Base-by-base conservation (phyloP, 2,113 vertebrate species). In the Rhea americana region DNA sequence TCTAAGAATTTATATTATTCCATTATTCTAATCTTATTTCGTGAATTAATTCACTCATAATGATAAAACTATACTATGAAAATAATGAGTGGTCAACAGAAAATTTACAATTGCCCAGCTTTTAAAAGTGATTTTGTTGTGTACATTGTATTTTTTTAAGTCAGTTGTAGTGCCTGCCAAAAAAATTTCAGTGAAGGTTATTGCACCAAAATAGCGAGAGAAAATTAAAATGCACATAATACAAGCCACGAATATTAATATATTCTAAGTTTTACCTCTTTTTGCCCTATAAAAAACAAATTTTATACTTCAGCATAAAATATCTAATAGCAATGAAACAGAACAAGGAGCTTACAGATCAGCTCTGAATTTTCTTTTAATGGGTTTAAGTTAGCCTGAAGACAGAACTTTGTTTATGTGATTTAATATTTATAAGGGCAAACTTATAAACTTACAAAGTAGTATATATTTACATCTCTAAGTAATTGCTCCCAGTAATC, bases 381-480 rank as follows among this genome's bases (percentile, higher is more conserved):
- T 76, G 20, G 66, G 76, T 75, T 94, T 79, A 81, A 90, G 88
- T 81, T 61, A 90, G 86, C 58, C 50, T 90, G 26, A 91, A 89
- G 85, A 87, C 65, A 96, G 73, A 89, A 90, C 76, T 90, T 70
- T 92, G 61, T 78, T 87, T 82, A 89, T 82, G 59, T 85, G 21
- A 80, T 91, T 82, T 93, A 90, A 89, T 93, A 97, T 96, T 97
- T 96, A 97, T 93, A 89, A 93, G 47, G 56, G 73, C 41, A 97
- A 95, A 97, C 39, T 95, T 85, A 76, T 85, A 94, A 94, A 94
- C 62, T 96, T 93, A 95, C 59, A 82, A 91, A 94, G 50, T 70
- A 94, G 41, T 67, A 95, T 89, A 86, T 86, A 93, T 96, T 96
- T 94, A 96, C 90, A 91, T 96, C 77, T 92, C 89, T 96, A 96